phyloP scores from a whole-genome alignment of 2,113 vertebrate species.

The Spheniscus mendiculus region DNA sequence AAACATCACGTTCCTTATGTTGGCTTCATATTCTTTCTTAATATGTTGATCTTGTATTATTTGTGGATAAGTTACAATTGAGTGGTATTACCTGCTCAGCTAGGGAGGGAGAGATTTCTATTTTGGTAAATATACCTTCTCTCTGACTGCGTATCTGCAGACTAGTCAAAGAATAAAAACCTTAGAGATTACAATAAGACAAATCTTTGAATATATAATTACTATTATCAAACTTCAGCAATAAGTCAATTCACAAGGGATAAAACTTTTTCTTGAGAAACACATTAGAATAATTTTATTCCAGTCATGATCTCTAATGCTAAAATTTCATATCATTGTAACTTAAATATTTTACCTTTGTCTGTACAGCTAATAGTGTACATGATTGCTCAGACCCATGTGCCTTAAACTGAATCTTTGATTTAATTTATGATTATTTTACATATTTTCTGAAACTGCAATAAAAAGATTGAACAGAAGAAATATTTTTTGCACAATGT shows the following conservation, averaged over 20 bases:
- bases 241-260: background rate
- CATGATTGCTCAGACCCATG: background rate
- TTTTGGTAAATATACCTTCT: background rate
- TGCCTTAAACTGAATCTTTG: background rate
- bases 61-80: background rate
- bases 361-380: background rate
- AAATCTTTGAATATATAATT: background rate
- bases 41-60: background rate
- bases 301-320: background rate
- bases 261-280: background rate
- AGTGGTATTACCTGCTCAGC: background rate
- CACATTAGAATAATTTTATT: background rate
- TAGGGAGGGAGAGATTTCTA: background rate
- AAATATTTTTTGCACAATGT: background rate
- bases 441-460: background rate
- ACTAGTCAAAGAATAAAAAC: background rate
- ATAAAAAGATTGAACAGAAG: background rate
- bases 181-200: background rate
- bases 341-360: background rate
- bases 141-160: background rate
- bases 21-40: background rate
- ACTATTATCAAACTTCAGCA: background rate
- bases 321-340: background rate
- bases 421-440: background rate
- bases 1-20: background rate